Evolutionary conservation across 2,113 vertebrate species (phyloP).

Genomic region (Progne subis): DNA sequence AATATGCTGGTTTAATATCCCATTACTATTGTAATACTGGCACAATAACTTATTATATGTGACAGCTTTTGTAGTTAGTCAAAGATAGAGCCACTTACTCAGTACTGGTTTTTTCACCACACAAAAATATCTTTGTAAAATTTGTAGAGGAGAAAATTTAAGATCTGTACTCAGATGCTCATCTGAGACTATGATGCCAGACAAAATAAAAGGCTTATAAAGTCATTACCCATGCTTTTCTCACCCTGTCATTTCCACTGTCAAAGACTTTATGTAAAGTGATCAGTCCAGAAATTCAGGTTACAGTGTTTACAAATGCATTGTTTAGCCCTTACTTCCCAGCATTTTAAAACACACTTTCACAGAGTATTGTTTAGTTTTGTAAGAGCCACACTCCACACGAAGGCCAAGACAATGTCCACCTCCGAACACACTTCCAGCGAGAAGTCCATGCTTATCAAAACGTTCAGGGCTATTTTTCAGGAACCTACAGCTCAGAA

Average conservation of each 20-base stretch:
- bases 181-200: background rate
- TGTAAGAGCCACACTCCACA: background rate
- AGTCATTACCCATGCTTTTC: background rate
- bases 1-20: constrained; percentile 24
- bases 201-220: background rate
- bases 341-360: background rate
- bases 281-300: background rate
- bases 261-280: background rate
- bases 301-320: background rate
- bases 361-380: background rate
- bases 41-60: constrained; percentile 16
- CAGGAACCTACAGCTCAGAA: background rate
- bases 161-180: background rate
- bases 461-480: background rate
- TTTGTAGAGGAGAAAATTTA: background rate
- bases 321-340: background rate
- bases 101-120: background rate
- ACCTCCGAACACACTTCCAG: background rate
- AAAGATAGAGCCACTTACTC: constrained; percentile 29
- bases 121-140: background rate
- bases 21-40: constrained; percentile 35
- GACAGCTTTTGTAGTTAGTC: constrained; percentile 8
- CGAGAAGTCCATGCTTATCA: background rate
- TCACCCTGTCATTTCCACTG: background rate
- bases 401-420: background rate